Percentiles rank a stretch among this genome's conserved stretches.
Evolutionary conservation across 2,113 vertebrate species (phyloP).

Genomic region (Ifrita kowaldi): DNA sequence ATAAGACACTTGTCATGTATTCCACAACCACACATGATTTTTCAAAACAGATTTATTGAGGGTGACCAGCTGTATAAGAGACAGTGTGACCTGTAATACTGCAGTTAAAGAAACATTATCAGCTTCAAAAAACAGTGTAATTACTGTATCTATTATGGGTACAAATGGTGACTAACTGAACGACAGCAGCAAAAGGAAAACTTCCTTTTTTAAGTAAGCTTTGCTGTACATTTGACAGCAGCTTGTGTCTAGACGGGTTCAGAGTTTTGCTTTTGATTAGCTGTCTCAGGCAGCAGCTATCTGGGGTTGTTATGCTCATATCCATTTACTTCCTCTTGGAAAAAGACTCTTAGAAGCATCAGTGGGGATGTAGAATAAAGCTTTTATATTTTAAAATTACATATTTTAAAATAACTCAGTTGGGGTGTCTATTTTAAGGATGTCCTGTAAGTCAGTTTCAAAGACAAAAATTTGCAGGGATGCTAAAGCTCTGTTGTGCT

Average conservation of each 20-base stretch:
- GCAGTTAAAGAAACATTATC: conserved; percentile 28
- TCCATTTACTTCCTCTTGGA: not conserved
- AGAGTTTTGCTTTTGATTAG: conserved; percentile 18
- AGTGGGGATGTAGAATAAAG: not conserved
- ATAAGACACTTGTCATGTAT: conserved; percentile 32
- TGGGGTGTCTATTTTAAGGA: not conserved
- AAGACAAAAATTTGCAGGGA: not conserved
- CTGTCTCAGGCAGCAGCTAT: not conserved
- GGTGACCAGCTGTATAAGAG: not conserved
- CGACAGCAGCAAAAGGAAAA: not conserved
- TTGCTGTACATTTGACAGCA: not conserved
- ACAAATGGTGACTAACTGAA: not conserved
- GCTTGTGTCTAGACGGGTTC: not conserved
- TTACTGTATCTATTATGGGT: not conserved
- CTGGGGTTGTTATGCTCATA: not conserved
- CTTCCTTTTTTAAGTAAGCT: not conserved
- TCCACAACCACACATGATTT: conserved; percentile 20
- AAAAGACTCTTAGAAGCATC: not conserved
- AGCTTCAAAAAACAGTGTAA: conserved; percentile 21
- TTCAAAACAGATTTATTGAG: conserved; percentile 37
- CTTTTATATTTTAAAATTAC: not conserved
- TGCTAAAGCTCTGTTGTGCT: not conserved
- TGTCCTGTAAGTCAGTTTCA: not conserved
- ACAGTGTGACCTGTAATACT: not conserved
- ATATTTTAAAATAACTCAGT: not conserved